Conservation (phyloP, 2,113 vertebrate genomes). For the Ranitomeya imitator region DNA sequence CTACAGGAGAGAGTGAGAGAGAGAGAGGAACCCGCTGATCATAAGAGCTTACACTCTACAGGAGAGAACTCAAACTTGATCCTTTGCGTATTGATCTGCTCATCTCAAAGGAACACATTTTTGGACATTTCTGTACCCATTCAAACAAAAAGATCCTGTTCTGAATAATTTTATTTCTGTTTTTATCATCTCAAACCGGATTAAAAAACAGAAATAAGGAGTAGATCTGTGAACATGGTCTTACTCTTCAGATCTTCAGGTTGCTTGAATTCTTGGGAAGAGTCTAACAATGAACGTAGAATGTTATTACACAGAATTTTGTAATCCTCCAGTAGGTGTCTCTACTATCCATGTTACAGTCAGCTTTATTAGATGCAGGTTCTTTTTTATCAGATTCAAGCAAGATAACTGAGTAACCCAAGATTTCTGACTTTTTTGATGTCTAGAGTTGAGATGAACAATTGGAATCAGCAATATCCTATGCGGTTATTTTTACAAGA, state of each 20-base stretch:
- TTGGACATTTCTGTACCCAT: too few species aligned
- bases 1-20: too few species aligned
- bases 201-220: too few species aligned
- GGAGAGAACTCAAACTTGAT: too few species aligned
- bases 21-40: too few species aligned
- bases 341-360: slow-evolving; percentile 37
- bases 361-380: neutral
- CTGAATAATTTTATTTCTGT: too few species aligned
- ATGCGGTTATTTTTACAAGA: neutral
- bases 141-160: too few species aligned
- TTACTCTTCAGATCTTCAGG: neutral
- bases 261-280: neutral
- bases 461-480: neutral
- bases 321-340: slow-evolving; percentile 50
- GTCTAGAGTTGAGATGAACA: neutral
- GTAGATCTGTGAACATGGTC: neutral
- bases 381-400: neutral
- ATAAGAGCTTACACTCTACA: too few species aligned
- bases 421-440: neutral
- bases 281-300: neutral
- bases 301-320: neutral
- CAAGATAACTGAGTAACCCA: slow-evolving; percentile 14
- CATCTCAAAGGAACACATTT: too few species aligned
- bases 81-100: too few species aligned
- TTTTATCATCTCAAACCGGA: too few species aligned